phyloP scores from a whole-genome alignment of 2,797 vertebrate genomes.

The Alcedo quadribrachys region DNA sequence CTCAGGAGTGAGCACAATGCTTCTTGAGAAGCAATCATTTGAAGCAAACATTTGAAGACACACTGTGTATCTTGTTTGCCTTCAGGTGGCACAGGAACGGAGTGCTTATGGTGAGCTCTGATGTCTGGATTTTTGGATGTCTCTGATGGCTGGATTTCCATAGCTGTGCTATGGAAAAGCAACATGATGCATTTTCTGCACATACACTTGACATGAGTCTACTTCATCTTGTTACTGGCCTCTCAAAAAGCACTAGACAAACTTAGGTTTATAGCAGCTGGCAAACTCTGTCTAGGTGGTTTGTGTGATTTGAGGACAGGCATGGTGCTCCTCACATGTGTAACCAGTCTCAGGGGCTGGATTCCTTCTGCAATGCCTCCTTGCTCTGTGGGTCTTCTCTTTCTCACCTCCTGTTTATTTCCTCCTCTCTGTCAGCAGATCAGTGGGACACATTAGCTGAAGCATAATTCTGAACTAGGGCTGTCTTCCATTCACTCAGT shows the following conservation, averaged over 20 bases:
- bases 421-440: conserved; percentile 56
- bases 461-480: background rate
- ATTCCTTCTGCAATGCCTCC: background rate
- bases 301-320: background rate
- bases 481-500: background rate
- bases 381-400: conserved; percentile 47
- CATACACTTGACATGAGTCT: background rate
- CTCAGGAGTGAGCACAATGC: rapidly evolving
- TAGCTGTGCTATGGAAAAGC: background rate
- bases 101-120: background rate
- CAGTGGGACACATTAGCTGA: conserved; percentile 39
- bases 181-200: background rate
- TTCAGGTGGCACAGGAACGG: background rate
- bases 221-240: background rate
- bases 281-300: background rate
- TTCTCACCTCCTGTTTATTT: conserved; percentile 58
- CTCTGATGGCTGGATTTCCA: background rate
- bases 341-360: background rate
- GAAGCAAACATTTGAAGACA: background rate
- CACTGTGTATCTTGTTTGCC: background rate
- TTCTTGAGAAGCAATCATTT: background rate
- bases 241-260: background rate
- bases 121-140: too few species aligned
- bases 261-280: background rate
- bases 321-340: background rate